These are phyloP conservation scores for Micrasema longulum DNA, from an alignment of 1,140 invertebrate species.

Conservation along the genomic window DNA sequence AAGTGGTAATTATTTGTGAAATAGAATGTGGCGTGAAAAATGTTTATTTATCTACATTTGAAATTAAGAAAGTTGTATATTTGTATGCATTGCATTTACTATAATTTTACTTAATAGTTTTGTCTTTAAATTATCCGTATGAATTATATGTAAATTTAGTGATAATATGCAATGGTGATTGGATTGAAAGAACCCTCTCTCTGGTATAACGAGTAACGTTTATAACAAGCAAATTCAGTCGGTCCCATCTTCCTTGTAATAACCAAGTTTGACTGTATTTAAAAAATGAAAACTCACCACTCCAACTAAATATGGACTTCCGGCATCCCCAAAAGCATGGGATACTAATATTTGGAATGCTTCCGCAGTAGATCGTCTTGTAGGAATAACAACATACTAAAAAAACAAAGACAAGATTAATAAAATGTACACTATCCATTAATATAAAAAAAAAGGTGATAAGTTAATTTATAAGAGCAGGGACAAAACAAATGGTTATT, in stretches of 20 bases:
- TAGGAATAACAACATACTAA: slow-evolving; percentile 92
- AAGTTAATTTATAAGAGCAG: slow-evolving; percentile 1
- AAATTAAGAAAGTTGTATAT: no score
- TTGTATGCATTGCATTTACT: no score
- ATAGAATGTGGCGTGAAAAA: not conserved
- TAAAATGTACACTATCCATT: not conserved
- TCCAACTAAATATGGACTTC: slow-evolving; percentile 93
- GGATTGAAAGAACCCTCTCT: no score
- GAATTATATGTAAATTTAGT: no score
- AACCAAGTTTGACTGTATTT: no score
- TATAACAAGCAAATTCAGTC: no score
- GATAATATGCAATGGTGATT: no score
- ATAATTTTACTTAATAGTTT: no score
- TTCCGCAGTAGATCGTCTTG: slow-evolving; percentile 91
- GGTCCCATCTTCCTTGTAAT: no score
- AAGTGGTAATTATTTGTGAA: not conserved
- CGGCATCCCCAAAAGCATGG: slow-evolving; percentile 93
- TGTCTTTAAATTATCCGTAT: no score
- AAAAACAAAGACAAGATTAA: slow-evolving; percentile 56
- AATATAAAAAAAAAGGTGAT: not conserved
- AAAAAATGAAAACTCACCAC: slow-evolving; percentile 73
- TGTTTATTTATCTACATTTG: not conserved
- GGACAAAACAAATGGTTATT: no score
- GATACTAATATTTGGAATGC: slow-evolving; percentile 95
- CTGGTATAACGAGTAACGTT: no score